Percentiles rank a stretch among this genome's conserved stretches.
These are phyloP conservation scores for Heliconius hortense DNA, from an alignment of 2,888 invertebrate species.

Conservation along the genomic window DNA sequence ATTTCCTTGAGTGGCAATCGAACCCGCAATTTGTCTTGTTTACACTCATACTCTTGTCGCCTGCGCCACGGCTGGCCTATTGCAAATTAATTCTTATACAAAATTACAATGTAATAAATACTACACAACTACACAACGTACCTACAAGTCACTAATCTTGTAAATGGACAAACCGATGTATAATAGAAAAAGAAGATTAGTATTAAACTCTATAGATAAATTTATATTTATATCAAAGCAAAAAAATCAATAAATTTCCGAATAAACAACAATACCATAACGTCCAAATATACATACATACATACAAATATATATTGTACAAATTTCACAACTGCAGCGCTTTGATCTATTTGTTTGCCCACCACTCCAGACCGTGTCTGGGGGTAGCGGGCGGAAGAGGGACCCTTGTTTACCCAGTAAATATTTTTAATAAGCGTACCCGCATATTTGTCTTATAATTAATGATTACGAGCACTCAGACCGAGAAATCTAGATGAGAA, in stretches of 20 bases:
- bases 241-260: not conserved
- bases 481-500: slow-evolving; percentile 36
- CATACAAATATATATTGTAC: slow-evolving; percentile 23
- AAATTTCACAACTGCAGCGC: slow-evolving; percentile 48
- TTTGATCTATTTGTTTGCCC: slow-evolving; percentile 73
- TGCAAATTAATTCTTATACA: no score
- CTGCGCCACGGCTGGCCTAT: not conserved
- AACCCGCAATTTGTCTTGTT: not conserved
- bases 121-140: no score
- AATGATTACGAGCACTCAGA: slow-evolving; percentile 59
- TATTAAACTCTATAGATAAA: not conserved
- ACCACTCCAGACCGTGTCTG: slow-evolving; percentile 57
- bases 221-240: not conserved
- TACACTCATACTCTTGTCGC: not conserved
- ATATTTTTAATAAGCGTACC: slow-evolving; percentile 70
- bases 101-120: no score
- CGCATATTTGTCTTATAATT: slow-evolving; percentile 61
- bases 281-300: not conserved
- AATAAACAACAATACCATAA: slow-evolving; percentile 11
- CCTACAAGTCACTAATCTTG: not conserved
- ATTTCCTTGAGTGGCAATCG: no score
- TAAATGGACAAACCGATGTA: not conserved
- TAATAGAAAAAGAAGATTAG: not conserved
- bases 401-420: slow-evolving; percentile 64
- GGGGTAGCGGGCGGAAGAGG: slow-evolving; percentile 52